These are phyloP conservation scores for Mustela lutreola DNA, from an alignment of 2,113 vertebrate genomes.

Conservation along the genomic window DNA sequence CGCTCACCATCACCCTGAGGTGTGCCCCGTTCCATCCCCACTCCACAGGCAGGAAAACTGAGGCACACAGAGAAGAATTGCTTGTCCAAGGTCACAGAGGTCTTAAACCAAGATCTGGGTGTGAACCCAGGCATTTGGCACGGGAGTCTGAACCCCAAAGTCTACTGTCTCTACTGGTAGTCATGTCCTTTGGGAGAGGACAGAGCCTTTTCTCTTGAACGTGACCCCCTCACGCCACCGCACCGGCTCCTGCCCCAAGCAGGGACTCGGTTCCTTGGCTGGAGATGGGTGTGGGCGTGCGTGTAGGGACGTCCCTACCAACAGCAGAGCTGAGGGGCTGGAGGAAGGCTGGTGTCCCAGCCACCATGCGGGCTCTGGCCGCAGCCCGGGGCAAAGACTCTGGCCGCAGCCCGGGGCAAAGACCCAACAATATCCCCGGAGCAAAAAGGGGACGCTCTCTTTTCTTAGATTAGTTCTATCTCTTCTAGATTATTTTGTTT, in stretches of 20 bases:
- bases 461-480: neutral
- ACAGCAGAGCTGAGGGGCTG: neutral
- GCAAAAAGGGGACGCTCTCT: neutral
- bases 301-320: neutral
- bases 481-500: neutral
- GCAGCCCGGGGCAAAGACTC: neutral
- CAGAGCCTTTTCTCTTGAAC: neutral
- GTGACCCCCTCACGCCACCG: no score
- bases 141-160: neutral
- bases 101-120: neutral
- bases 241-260: neutral
- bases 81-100: neutral
- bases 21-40: neutral
- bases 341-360: neutral
- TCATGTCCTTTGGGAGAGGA: neutral
- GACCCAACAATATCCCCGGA: neutral
- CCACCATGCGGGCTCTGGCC: fast-evolving
- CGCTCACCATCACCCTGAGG: fast-evolving
- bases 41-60: neutral
- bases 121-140: neutral
- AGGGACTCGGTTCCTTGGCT: neutral
- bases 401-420: fast-evolving
- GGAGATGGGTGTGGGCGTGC: neutral
- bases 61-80: neutral
- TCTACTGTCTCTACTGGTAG: neutral